Evolutionary conservation across 2,888 invertebrate species (phyloP), one percentile per base, ranked within the genome.

Genomic region (Drosophila engyochracea): DNA sequence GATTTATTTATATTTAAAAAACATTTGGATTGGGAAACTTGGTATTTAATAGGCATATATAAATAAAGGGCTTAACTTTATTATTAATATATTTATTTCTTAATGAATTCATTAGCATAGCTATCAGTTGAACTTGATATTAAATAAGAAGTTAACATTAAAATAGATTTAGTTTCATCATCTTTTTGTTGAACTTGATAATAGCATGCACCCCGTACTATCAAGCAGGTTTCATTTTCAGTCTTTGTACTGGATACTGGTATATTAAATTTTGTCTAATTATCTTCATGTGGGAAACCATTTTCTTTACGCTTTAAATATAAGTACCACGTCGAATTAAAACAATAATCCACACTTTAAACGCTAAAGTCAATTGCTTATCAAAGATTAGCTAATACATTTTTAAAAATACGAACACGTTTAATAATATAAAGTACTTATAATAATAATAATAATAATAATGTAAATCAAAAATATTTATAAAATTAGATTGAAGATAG

Each of bases 1-100:
- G 16, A 37, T 25, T 25, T 28, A 66, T 53, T 30, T 39, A 61
- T 53, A 53, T 54, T 6, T 5, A 22, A 31, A 31, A 14, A 3
- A 44, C 65, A 76, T 52, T 60, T 59, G n/a, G 31, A 37, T 70
- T 63, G 37, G 31, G 54, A 41, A 73, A 54, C 22, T 72, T 44
- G 31, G 22, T 16, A 12, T 39, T 57, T 16, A 7, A 16, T 25
- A 22, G 22, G 22, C 3, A 41, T 10, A 41, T n/a, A 22, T 25
- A 16, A 16, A 47, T 16, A 7, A 47, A 25, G 16, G 47, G 47
- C 9, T 47, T 47, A 7, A 47, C 7, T 47, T 22, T 7, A 22
- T 47, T 2, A 14, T 7, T 22, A 47, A 14, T 22, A 22, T 47
- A 22, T 22, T 7, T 44, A 22, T 22, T 22, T 44, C 22, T 14